phyloP scores from a whole-genome alignment of 2,797 vertebrate species.

The Jordanella pulchra region DNA sequence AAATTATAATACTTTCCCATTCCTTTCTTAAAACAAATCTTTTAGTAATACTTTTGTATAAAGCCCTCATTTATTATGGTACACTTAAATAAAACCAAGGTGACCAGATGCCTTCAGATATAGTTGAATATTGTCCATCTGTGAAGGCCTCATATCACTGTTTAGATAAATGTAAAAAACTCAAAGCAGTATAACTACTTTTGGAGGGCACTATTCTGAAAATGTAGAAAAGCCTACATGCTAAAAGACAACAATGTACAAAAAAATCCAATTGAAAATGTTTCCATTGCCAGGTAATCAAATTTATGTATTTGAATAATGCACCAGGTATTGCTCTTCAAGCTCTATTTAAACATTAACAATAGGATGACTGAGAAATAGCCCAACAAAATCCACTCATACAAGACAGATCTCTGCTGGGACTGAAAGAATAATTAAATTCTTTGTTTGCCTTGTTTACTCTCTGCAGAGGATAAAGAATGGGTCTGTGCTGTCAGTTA shows the following conservation, averaged over 20 bases:
- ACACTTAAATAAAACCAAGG: no score
- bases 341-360: slow-evolving; percentile 25
- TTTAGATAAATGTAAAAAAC: no score
- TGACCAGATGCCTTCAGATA: no score
- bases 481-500: slow-evolving; percentile 63
- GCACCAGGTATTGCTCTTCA: slow-evolving; percentile 11
- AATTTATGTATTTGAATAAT: slow-evolving; percentile 5
- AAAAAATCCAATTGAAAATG: not conserved
- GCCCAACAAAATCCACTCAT: slow-evolving; percentile 79
- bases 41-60: no score
- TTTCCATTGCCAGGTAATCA: slow-evolving; percentile 8
- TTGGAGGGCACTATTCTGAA: not conserved
- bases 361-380: slow-evolving; percentile 48
- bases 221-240: not conserved
- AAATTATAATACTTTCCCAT: no score
- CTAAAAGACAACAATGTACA: not conserved
- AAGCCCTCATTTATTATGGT: no score
- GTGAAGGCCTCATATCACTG: not conserved
- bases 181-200: not conserved
- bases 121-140: not conserved
- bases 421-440: slow-evolving; percentile 85
- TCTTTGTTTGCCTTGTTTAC: slow-evolving; percentile 47
- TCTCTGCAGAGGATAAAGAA: slow-evolving; percentile 48
- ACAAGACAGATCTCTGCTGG: slow-evolving; percentile 72
- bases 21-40: no score